Base-by-base conservation (phyloP, 2,113 vertebrate genomes). In the Calypte anna region DNA sequence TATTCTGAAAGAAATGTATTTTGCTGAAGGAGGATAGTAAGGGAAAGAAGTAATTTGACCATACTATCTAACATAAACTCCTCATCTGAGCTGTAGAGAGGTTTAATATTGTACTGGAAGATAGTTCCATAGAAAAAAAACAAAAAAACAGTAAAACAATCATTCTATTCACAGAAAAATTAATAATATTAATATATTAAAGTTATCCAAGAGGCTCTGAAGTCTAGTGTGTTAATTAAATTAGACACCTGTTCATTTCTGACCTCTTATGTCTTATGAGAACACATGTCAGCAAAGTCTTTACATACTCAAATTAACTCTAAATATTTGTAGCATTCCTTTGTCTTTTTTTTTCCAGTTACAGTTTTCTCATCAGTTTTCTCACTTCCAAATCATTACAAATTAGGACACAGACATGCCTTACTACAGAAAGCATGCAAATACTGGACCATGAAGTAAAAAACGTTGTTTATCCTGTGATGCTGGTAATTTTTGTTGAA, bases 161-260 rank as follows among this genome's bases (percentile, higher is more conserved):
- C 28, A 48, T 93, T 67, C 13, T 4, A 36, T 61, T 85, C n/a
- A 36, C 2, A 90, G 48, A 80, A 93, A 67, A 91, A 31, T 24
- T 66, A 75, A 46, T 30, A 50, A 18, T 46, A 85, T 40, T 6
- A 91, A 73, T 86, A 76, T 48, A 67, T 7, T 40, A 6, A 91
- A 82, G 82, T 82, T 58, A 77, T 91, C 78, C 82, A 92, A 93
- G 82, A 87, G 43, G 72, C 68, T 82, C 67, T 94, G 69, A 67
- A 90, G 81, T 59, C 48, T 79, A 76, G 48, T n/a, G 72, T 87
- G 93, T 87, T 95, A 79, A 90, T 76, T 91, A 76, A 89, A 94
- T 86, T 76, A 91, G 82, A 92, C 78, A 97, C 92, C 93, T 90
- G 89, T 88, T 95, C 77, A 67, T 95, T 91, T 97, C 91, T 97